Base-by-base conservation (phyloP, 2,888 invertebrate genomes). In the Dicranocentrus wangi region DNA sequence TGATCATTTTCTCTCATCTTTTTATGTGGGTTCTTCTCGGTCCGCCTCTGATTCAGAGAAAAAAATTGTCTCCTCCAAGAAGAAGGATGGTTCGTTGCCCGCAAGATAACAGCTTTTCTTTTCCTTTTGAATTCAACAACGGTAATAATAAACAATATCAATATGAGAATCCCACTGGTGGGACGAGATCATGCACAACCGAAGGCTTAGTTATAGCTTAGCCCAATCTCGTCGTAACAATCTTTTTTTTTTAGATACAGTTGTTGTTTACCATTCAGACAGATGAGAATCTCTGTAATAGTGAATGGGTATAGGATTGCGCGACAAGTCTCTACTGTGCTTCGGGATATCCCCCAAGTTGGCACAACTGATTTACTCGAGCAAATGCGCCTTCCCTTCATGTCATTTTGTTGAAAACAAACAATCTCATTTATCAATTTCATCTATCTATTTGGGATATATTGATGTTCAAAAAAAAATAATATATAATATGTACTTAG, bases 341-440 rank as follows among this genome's bases (percentile, higher is more conserved):
- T n/a, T 8, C 13, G 60, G 27, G n/a, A 27, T 25, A 13, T 47
- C 8, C 23, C 28, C 27, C 2, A 27, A 60, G 28, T 60, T 23
- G 60, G n/a, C 58, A 58, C 47, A 47, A 47, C 15, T 47, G 47
- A 47, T 47, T 47, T n/a, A n/a, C 47, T n/a, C 2, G n/a, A 15
- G 15, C 27, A 32, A 28, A 32, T 32, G 60, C 28, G 63, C 21
- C 42, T 2, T 43, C 21, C 43, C 27, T 63, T 19, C 32, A 32
- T 63, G 63, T 63, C 42, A 42, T 63, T 63, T 63, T 63, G 21
- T 63, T 63, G 42, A 19, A 63, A 63, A 42, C 39, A 63, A 63
- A 63, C 39, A 63, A 43, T 63, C 63, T 63, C 63, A 63, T 63
- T 63, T 63, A 63, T 63, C 63, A 63, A 63, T 43, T 63, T 63